phyloP scores from a whole-genome alignment of 2,797 vertebrate species.

The Halcyon leucocephala region DNA sequence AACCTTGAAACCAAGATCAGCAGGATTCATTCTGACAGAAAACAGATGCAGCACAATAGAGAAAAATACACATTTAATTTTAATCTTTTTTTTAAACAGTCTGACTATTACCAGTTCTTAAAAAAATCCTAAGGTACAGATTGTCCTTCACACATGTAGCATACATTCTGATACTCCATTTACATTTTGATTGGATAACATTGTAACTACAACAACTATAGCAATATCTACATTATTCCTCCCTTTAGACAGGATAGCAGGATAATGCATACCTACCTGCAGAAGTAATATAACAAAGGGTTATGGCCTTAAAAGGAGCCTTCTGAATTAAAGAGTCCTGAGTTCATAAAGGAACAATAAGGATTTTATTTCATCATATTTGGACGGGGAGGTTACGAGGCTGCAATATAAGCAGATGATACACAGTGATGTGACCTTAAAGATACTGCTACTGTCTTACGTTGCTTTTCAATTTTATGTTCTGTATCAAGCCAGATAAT shows the following conservation, averaged over 20 bases:
- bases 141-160: slow-evolving; percentile 61
- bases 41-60: slow-evolving; percentile 78
- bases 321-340: slow-evolving; percentile 21
- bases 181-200: background rate
- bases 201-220: background rate
- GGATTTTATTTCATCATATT: slow-evolving; percentile 57
- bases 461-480: slow-evolving; percentile 21
- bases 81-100: slow-evolving; percentile 40
- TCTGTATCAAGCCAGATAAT: background rate
- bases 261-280: background rate
- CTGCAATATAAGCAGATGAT: slow-evolving; percentile 14
- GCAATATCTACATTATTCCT: slow-evolving; percentile 8
- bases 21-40: slow-evolving; percentile 83
- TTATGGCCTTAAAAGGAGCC: background rate
- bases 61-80: slow-evolving; percentile 76
- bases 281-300: slow-evolving; percentile 8
- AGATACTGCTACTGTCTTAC: slow-evolving; percentile 10
- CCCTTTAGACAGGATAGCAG: background rate
- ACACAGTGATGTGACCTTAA: slow-evolving; percentile 21
- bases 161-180: slow-evolving; percentile 26
- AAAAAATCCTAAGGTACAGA: slow-evolving; percentile 54
- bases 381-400: slow-evolving; percentile 37
- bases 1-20: slow-evolving; percentile 85
- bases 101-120: slow-evolving; percentile 60
- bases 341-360: background rate